phyloP scores from a whole-genome alignment of 37 sponge, comb jelly and placozoan genomes.

The Spongia lamella region DNA sequence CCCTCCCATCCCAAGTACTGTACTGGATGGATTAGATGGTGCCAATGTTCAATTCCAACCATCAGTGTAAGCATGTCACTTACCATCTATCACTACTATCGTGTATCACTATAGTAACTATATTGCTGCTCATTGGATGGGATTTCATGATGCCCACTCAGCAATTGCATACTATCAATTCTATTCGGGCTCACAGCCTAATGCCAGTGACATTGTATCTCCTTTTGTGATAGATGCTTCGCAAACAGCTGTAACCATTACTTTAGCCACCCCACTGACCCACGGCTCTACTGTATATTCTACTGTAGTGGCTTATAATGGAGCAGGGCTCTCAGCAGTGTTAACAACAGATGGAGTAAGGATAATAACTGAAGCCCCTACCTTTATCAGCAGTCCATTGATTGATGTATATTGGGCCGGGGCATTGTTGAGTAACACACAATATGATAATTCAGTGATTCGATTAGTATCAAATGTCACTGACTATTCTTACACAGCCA shows the following conservation, averaged over 20 bases:
- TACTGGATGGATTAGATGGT: slow-evolving; percentile 46
- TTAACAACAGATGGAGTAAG: slow-evolving; percentile 32
- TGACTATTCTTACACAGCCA: slow-evolving; percentile 19
- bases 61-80: slow-evolving; percentile 30
- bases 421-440: slow-evolving; percentile 36
- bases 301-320: slow-evolving; percentile 48
- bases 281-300: slow-evolving; percentile 21
- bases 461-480: slow-evolving; percentile 54
- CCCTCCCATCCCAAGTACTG: slow-evolving; percentile 62
- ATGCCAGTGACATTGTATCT: slow-evolving; percentile 15
- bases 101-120: slow-evolving; percentile 5
- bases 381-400: not conserved
- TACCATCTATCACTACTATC: not conserved
- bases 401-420: slow-evolving; percentile 67
- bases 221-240: slow-evolving; percentile 40
- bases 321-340: slow-evolving; percentile 22
- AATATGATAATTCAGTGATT: slow-evolving; percentile 37
- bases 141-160: slow-evolving; percentile 72
- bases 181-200: slow-evolving; percentile 56
- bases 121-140: slow-evolving; percentile 64
- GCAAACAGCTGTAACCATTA: slow-evolving; percentile 8
- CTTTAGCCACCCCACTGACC: slow-evolving; percentile 5
- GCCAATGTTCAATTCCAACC: slow-evolving; percentile 44
- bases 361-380: slow-evolving; percentile 43
- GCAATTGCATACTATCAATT: slow-evolving; percentile 34